Conservation (phyloP, 1,140 invertebrate genomes). For the Musca vetustissima region DNA sequence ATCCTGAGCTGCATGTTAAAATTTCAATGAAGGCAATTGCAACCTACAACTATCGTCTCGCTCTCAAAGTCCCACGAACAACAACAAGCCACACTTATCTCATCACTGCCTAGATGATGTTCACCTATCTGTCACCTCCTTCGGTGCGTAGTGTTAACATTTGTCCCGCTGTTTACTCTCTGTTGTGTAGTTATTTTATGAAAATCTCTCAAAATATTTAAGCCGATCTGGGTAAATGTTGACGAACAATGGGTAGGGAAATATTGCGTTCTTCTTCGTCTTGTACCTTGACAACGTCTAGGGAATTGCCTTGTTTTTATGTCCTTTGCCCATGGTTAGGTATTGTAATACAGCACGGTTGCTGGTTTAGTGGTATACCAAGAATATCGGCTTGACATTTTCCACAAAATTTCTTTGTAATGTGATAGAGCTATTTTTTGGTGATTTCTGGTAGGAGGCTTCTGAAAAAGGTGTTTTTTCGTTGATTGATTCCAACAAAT, state of each 20-base stretch:
- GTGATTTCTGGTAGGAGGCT: too few species aligned
- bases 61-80: too few species aligned
- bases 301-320: not conserved
- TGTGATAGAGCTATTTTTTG: too few species aligned
- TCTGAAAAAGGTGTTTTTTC: too few species aligned
- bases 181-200: slow-evolving; percentile 13
- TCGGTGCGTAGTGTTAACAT: slow-evolving; percentile 12
- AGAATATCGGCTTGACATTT: not conserved
- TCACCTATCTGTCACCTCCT: not conserved
- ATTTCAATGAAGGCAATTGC: not conserved
- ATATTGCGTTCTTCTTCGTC: not conserved
- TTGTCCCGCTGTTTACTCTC: not conserved
- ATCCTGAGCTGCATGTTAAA: not conserved
- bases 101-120: not conserved
- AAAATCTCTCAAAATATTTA: slow-evolving; percentile 15
- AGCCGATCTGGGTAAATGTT: not conserved
- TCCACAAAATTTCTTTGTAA: not conserved
- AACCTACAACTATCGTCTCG: too few species aligned
- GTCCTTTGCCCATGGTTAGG: not conserved
- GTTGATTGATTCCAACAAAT: too few species aligned
- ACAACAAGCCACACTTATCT: too few species aligned
- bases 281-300: not conserved
- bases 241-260: not conserved
- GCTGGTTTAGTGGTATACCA: slow-evolving; percentile 1
- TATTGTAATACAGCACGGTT: not conserved